A percentile compares a stretch with the other conserved stretches of the same genome.
These are phyloP conservation scores for Noctua fimbriata DNA, from an alignment of 2,888 invertebrate species.

Conservation along the genomic window DNA sequence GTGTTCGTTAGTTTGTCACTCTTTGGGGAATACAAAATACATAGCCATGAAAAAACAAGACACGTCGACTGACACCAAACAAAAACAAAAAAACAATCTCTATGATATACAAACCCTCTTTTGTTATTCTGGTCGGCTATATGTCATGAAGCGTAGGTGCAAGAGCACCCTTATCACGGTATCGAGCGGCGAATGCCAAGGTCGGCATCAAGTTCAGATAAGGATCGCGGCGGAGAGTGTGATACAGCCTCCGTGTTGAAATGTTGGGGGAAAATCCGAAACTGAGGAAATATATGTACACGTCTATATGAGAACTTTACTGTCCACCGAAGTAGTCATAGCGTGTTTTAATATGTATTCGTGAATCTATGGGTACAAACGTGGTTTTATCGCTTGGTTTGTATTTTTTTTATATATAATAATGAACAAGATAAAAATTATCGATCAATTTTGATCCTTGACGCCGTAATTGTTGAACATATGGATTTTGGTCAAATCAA, in stretches of 20 bases:
- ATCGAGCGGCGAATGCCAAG: conserved; percentile 54
- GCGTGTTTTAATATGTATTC: background rate
- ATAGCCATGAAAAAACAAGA: conserved; percentile 5
- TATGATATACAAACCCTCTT: background rate
- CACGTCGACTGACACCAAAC: background rate
- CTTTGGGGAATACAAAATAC: no score
- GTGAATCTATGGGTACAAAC: background rate
- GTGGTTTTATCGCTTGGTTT: no score
- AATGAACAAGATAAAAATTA: background rate
- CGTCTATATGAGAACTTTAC: background rate
- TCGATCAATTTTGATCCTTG: background rate
- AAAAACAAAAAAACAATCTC: background rate
- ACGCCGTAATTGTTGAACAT: background rate
- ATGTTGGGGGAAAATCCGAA: background rate
- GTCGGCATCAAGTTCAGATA: conserved; percentile 49
- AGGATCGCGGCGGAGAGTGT: conserved; percentile 28
- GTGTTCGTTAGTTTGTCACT: no score
- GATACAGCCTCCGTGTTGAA: conserved; percentile 26
- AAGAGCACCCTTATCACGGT: conserved; percentile 54
- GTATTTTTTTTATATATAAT: background rate
- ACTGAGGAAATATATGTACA: background rate
- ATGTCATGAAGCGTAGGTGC: conserved; percentile 17
- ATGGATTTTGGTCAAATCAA: background rate
- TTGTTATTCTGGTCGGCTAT: conserved; percentile 13
- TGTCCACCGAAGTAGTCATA: background rate